Percentiles rank a stretch among this genome's conserved stretches.
Evolutionary conservation across 2,113 vertebrate genomes (phyloP).

Genomic region (Rhadina sibilatrix): DNA sequence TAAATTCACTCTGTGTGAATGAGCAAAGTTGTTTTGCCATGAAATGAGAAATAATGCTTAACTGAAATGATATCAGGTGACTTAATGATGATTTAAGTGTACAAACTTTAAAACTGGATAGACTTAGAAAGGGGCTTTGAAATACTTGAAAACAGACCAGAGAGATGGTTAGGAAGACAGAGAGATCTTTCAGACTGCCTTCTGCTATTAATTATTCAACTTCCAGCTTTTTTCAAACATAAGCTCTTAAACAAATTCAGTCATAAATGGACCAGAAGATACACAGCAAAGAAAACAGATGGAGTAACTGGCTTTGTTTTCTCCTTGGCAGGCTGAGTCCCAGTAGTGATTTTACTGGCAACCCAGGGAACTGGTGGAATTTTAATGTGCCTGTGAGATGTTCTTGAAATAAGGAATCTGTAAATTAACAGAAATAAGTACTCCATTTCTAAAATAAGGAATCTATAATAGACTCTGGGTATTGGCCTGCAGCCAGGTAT

Average conservation of each 20-base stretch:
- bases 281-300: background rate
- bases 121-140: background rate
- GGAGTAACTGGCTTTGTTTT: background rate
- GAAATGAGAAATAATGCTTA: background rate
- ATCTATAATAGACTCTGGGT: background rate
- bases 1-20: background rate
- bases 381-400: background rate
- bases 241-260: background rate
- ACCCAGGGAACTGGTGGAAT: background rate
- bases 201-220: background rate
- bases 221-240: background rate
- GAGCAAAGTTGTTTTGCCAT: background rate
- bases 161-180: background rate
- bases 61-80: background rate
- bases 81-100: background rate
- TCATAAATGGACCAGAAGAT: background rate
- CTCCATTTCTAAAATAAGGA: background rate
- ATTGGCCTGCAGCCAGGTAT: background rate
- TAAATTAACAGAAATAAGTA: background rate
- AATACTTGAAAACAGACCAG: background rate
- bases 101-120: background rate
- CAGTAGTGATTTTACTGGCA: background rate
- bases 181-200: background rate
- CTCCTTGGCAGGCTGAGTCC: background rate
- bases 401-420: background rate